Conservation (phyloP, 2,888 invertebrate genomes). For the Nymphalis polychloros region DNA sequence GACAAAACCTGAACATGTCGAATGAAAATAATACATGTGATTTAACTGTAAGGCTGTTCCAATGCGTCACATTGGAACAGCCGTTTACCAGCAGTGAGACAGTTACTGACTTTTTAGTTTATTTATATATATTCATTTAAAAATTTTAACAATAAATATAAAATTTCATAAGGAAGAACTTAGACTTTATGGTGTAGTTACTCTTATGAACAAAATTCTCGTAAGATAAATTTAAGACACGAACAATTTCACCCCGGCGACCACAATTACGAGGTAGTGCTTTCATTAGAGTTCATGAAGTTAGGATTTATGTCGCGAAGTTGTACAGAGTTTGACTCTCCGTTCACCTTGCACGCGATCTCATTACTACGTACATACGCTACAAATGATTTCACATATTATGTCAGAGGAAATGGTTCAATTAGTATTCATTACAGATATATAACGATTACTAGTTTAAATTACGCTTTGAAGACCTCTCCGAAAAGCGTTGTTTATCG, state of each 20-base stretch:
- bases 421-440: too few species aligned
- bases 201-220: constrained; percentile 20
- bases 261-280: constrained; percentile 50
- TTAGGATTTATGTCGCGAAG: constrained; percentile 50
- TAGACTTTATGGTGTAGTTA: constrained; percentile 3
- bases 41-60: too few species aligned
- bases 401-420: not conserved
- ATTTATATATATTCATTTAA: not conserved
- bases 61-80: too few species aligned
- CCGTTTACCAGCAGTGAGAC: too few species aligned
- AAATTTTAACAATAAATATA: not conserved
- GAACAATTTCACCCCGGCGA: constrained; percentile 29
- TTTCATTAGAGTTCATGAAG: constrained; percentile 55
- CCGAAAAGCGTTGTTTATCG: too few species aligned
- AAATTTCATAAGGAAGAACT: not conserved
- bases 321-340: constrained; percentile 34
- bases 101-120: not conserved
- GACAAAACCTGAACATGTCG: too few species aligned
- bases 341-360: constrained; percentile 17
- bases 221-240: constrained; percentile 27
- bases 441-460: too few species aligned
- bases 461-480: too few species aligned
- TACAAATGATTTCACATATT: not conserved
- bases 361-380: constrained; percentile 10
- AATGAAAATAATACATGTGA: too few species aligned